Percentiles rank a stretch among this genome's conserved stretches.
Conservation (phyloP, 2,113 vertebrate genomes). For the Pterocles gutturalis region DNA sequence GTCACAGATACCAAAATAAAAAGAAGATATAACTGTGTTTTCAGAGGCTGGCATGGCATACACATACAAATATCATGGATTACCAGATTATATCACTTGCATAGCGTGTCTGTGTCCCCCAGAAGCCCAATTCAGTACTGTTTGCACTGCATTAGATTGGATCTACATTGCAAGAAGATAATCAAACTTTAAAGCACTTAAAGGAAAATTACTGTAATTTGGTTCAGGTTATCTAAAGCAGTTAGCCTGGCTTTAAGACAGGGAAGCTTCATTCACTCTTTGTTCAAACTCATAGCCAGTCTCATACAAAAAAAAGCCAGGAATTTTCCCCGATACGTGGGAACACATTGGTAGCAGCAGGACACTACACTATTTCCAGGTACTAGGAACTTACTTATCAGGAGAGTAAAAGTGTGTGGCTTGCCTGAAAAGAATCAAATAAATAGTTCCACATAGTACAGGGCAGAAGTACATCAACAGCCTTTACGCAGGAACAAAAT, state of each 20-base stretch:
- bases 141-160: background rate
- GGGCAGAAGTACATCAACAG: background rate
- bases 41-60: background rate
- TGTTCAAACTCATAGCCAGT: background rate
- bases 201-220: background rate
- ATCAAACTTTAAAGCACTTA: background rate
- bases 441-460: background rate
- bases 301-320: background rate
- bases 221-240: background rate
- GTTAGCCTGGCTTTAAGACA: background rate
- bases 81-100: background rate
- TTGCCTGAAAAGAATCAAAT: background rate
- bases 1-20: background rate
- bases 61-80: background rate
- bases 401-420: background rate
- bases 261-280: background rate
- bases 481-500: background rate
- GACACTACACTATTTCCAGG: background rate
- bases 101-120: fast-evolving
- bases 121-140: background rate
- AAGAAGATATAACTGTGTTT: background rate
- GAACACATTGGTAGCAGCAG: background rate
- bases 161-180: background rate
- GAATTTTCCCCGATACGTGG: background rate
- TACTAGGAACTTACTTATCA: background rate